Evolutionary conservation across 2,113 vertebrate species (phyloP).

Genomic region (Daboia siamensis): DNA sequence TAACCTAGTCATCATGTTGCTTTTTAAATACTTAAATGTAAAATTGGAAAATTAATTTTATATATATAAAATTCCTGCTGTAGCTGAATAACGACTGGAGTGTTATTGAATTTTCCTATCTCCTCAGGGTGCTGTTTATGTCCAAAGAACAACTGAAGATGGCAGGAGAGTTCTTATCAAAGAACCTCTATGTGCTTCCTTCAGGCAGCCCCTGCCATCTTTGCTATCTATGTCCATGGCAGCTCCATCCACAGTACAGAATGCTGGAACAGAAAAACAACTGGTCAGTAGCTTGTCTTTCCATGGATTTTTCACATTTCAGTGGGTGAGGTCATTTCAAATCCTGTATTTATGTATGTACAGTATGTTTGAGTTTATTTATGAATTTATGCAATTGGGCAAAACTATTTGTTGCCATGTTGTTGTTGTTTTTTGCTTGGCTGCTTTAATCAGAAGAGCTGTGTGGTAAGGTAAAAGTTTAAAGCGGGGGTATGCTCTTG

Average conservation of each 20-base stretch:
- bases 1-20: too few relatives aligned
- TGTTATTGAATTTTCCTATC: not conserved
- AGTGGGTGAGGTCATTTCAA: not conserved
- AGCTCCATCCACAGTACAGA: not conserved
- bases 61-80: not conserved
- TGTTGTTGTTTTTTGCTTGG: not conserved
- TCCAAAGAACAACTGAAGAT: conserved; percentile 39
- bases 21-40: too few relatives aligned
- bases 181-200: conserved; percentile 15
- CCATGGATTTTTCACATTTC: not conserved
- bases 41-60: too few relatives aligned
- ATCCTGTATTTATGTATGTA: not conserved
- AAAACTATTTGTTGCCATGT: not conserved
- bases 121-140: conserved; percentile 11
- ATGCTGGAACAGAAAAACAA: conserved; percentile 10
- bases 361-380: not conserved
- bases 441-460: not conserved
- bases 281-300: conserved; percentile 18
- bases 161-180: conserved; percentile 40
- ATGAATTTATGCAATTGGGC: too few relatives aligned
- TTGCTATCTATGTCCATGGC: not conserved
- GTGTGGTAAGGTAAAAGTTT: not conserved
- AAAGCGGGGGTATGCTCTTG: not conserved
- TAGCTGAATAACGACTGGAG: not conserved
- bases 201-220: conserved; percentile 20